Evolutionary conservation across 1,140 invertebrate species (phyloP).

Genomic region (Brachionus paranguensis): DNA sequence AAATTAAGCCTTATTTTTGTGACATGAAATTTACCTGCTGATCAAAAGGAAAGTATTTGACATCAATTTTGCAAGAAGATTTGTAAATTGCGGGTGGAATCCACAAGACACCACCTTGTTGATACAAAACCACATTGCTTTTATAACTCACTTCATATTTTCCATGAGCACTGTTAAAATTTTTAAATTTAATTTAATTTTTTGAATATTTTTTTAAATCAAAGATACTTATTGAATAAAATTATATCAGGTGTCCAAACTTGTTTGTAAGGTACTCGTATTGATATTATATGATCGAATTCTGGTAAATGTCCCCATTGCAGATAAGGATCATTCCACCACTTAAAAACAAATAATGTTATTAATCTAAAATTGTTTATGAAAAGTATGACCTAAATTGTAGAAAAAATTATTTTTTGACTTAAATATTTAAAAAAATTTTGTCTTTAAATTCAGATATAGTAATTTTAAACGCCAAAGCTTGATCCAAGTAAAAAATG

Average conservation of each 20-base stretch:
- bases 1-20: not conserved
- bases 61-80: constrained; percentile 97
- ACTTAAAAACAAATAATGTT: not conserved
- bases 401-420: too few species aligned
- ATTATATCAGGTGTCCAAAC: constrained; percentile 99
- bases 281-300: constrained; percentile 89
- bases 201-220: too few species aligned
- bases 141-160: constrained; percentile 69
- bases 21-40: constrained; percentile 63
- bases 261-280: constrained; percentile 91
- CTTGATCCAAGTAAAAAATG: too few species aligned
- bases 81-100: constrained; percentile 97
- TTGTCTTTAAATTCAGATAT: too few species aligned
- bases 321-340: constrained; percentile 39
- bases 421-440: too few species aligned
- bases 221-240: constrained; percentile 93
- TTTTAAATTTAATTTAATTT: not conserved
- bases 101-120: constrained; percentile 85
- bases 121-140: constrained; percentile 90
- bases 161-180: constrained; percentile 49
- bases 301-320: constrained; percentile 26
- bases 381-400: too few species aligned
- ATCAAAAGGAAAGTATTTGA: constrained; percentile 97
- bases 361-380: too few species aligned
- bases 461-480: too few species aligned